Percentiles rank a stretch among this genome's conserved stretches.
Evolutionary conservation across 2,113 vertebrate genomes (phyloP).

Genomic region (Channa maculata): DNA sequence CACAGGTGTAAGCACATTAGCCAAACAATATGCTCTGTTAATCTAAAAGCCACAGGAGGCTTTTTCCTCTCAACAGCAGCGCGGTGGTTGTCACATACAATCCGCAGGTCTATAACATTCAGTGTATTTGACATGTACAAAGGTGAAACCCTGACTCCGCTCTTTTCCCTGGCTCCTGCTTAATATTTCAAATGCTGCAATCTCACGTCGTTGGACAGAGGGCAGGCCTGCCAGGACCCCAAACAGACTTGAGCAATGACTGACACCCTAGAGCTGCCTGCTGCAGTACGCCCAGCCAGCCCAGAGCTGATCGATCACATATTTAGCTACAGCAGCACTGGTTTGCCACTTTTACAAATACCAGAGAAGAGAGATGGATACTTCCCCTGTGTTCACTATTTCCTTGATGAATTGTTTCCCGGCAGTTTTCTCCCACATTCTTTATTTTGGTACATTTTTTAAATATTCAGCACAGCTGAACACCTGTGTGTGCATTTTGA

Average conservation of each 20-base stretch:
- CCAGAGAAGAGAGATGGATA: conserved; percentile 67
- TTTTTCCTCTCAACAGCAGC: conserved; percentile 3
- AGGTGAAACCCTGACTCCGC: conserved; percentile 61
- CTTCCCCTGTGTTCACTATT: conserved; percentile 56
- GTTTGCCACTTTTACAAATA: conserved; percentile 74
- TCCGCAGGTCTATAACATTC: conserved; percentile 46
- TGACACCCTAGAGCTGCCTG: conserved; percentile 59
- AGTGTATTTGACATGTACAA: conserved; percentile 37
- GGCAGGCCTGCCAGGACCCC: conserved; percentile 54
- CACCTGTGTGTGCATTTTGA: neutral
- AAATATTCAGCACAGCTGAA: conserved; percentile 34
- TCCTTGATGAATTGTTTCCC: conserved; percentile 67
- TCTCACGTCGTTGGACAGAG: conserved; percentile 41
- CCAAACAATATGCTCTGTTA: conserved; percentile 12
- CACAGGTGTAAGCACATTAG: neutral
- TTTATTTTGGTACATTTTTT: conserved; percentile 42
- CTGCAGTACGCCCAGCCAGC: conserved; percentile 49
- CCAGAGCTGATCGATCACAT: conserved; percentile 72
- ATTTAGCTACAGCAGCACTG: conserved; percentile 51
- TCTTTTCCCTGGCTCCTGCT: conserved; percentile 55
- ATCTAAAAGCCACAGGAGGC: conserved; percentile 18
- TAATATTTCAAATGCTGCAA: conserved; percentile 67
- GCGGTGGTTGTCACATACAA: conserved; percentile 23
- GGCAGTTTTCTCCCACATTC: conserved; percentile 56
- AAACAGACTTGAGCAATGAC: conserved; percentile 66